Evolutionary conservation across 2,797 vertebrate species (phyloP), one percentile per base, ranked within the genome.

Genomic region (Poecilia wingei): DNA sequence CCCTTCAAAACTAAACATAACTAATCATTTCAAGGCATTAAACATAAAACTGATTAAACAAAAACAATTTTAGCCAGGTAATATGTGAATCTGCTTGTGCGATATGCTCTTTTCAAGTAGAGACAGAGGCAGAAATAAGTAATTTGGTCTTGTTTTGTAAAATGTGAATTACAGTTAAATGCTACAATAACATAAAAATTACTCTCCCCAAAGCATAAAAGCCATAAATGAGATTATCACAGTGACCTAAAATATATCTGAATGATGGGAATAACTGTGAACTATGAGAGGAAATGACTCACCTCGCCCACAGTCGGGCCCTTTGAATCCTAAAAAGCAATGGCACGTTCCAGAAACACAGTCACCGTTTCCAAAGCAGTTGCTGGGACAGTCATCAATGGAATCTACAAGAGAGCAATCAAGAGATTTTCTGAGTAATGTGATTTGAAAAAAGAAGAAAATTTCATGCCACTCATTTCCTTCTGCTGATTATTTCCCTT

Each of bases 301-400:
- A 99, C 98, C 98, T 97, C 98, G 95, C 82, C 98, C 97, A 53
- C 98, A 99, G 93, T 99, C 98, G 0, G 97, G 97, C 73, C 98
- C 98, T 91, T 98, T 96, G 89, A 98, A 99, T 72, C 98, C 98
- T 71, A 98, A 95, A 90, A 99, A 99, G 94, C 98, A 99, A 94
- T 96, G 98, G 91, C 98, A 99, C 49, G 96, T 97, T 89, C 98
- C 98, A 6, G 97, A 95, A 61, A 98, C 91, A 9, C 98, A 99
- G 93, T 99, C 98, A 1, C 98, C 98, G 0, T 99, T 99, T 80
- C 98, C 98, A 2, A 97, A 99, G 94, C 98, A 99, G 92, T 98
- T 99, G 93, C 98, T 99, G 88, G 98, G 98, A 89, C 98, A 99
- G 92, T 98, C 98, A 78, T 99, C 98, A 92, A 98, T 96, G 0